Evolutionary conservation across 1,140 invertebrate genomes (phyloP).

Genomic region (Brachionus sp.): DNA sequence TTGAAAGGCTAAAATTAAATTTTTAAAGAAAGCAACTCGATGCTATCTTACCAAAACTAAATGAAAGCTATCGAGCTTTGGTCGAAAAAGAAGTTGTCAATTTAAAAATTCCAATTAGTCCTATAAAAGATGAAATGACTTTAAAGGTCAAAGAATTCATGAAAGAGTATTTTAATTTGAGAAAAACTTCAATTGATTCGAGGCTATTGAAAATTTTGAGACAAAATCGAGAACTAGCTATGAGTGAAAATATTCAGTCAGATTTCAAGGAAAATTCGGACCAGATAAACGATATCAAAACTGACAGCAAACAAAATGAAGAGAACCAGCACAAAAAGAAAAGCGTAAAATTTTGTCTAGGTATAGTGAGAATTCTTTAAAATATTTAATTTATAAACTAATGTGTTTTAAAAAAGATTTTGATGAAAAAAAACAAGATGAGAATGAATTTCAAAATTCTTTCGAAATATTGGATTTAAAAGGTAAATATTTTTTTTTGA

Average conservation of each 20-base stretch:
- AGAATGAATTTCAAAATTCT: background rate
- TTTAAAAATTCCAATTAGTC: background rate
- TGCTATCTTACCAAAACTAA: background rate
- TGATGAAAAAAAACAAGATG: background rate
- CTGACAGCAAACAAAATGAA: background rate
- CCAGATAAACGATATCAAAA: background rate
- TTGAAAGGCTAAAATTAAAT: background rate
- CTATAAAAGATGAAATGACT: background rate
- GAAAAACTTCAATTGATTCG: background rate
- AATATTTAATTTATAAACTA: background rate
- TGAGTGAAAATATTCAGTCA: background rate
- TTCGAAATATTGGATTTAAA: background rate
- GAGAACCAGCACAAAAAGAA: background rate
- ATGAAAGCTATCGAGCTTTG: background rate
- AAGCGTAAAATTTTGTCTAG: background rate
- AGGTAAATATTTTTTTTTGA: background rate
- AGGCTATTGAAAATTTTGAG: background rate
- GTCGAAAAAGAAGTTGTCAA: background rate
- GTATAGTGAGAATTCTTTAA: background rate
- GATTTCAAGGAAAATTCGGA: background rate
- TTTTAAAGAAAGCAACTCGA: background rate
- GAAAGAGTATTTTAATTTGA: constrained; percentile 22
- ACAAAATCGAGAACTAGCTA: background rate
- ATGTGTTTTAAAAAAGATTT: background rate
- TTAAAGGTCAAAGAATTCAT: background rate